phyloP scores from a whole-genome alignment of 2,797 vertebrate species.

The Rhyacichthys aspro region DNA sequence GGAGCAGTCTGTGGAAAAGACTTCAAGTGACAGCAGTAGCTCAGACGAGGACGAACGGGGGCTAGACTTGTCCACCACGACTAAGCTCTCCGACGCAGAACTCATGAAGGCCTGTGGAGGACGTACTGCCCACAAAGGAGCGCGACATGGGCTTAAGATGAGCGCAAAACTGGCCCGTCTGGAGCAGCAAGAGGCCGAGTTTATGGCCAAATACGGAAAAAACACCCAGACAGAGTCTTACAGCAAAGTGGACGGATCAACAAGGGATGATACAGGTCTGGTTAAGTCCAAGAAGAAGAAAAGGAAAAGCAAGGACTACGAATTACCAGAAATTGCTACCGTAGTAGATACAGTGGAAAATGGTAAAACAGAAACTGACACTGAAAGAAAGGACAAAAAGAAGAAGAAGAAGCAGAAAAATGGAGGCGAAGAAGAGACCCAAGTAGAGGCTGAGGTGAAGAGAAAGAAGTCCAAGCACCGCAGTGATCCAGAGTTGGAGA shows the following conservation, averaged over 20 bases:
- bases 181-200: slow-evolving; percentile 91
- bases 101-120: slow-evolving; percentile 89
- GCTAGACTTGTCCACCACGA: slow-evolving; percentile 83
- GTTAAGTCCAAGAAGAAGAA: slow-evolving; percentile 51
- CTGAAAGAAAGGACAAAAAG: slow-evolving; percentile 57
- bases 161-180: slow-evolving; percentile 91
- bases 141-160: slow-evolving; percentile 91
- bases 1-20: slow-evolving; percentile 72
- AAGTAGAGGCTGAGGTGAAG: slow-evolving; percentile 8
- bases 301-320: slow-evolving; percentile 32
- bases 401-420: slow-evolving; percentile 57
- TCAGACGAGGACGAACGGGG: slow-evolving; percentile 77
- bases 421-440: slow-evolving; percentile 50
- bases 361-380: background rate
- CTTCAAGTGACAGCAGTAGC: slow-evolving; percentile 66
- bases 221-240: slow-evolving; percentile 46
- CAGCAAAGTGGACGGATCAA: slow-evolving; percentile 15
- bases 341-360: slow-evolving; percentile 7
- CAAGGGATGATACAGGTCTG: background rate
- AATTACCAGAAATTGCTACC: fast-evolving
- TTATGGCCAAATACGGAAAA: slow-evolving; percentile 83
- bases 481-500: too few species aligned
- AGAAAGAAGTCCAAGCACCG: background rate
- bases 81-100: slow-evolving; percentile 87
- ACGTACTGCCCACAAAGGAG: slow-evolving; percentile 95